Evolutionary conservation across 2,797 vertebrate species (phyloP), one percentile per base, ranked within the genome.

Genomic region (Chelmon rostratus): DNA sequence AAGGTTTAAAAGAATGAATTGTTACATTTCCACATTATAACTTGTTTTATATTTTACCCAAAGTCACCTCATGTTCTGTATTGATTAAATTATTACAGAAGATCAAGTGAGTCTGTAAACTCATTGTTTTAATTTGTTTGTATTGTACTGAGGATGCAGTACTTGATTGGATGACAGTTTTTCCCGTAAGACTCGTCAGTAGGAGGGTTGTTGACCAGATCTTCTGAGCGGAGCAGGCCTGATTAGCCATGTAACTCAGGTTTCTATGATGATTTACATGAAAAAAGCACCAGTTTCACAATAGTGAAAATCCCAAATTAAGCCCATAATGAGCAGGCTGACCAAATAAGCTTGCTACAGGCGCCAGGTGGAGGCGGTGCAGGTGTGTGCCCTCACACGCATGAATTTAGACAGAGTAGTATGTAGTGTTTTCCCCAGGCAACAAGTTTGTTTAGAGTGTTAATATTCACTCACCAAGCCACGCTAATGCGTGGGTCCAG

Each of bases 401-500:
- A 28, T 40, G 21, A 18, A 16, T 50, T 37, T 16, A 44, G 6
- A 15, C 10, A 50, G 1, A 13, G 9, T 19, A 13, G 9, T 19
- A 1, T 40, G 10, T 28, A 21, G 11, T 19, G 7, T 62, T 52
- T 18, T 62, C 18, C 19, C 25, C 3, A 10, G 8, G 3, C 44
- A 58, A 13, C 19, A n/a, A 18, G 23, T 61, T 9, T 67, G 44
- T 37, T 47, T n/a, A 37, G 1, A 31, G 19, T 31, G 38, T 59
- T 40, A 0, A 19, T 0, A 16, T 68, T 19, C 6, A 76, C 93
- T 92, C 72, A 96, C 96, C 96, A 97, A 31, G 96, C 96, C 79
- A 97, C 95, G 0, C 88, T 95, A 52, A 97, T 96, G 31, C 96
- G 95, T 63, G 96, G 96, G 86, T 97, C 96, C 84, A 97, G 91